Percentiles rank a stretch among this genome's conserved stretches.
These are phyloP conservation scores for Metalampra italica DNA, from an alignment of 2,888 invertebrate species.

Conservation along the genomic window DNA sequence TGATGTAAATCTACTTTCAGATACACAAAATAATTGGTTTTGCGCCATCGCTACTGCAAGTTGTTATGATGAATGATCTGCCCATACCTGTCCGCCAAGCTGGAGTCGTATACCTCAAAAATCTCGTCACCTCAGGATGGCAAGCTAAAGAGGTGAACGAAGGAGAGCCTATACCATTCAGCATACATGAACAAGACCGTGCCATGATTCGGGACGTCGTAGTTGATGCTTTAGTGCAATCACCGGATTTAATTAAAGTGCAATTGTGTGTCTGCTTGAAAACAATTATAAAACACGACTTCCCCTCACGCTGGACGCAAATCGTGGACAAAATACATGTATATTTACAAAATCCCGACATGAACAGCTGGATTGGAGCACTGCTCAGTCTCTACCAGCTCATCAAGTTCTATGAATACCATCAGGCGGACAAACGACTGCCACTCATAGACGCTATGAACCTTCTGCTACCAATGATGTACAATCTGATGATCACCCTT, in stretches of 20 bases:
- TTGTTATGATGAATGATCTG: conserved; percentile 93
- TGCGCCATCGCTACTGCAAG: conserved; percentile 94
- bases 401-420: conserved; percentile 96
- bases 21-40: conserved; percentile 92
- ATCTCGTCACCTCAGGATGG: conserved; percentile 94
- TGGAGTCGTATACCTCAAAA: conserved; percentile 97
- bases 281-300: conserved; percentile 96
- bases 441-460: conserved; percentile 98
- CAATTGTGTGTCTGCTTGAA: conserved; percentile 96
- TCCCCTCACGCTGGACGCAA: conserved; percentile 96
- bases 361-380: conserved; percentile 93
- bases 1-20: conserved; percentile 39
- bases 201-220: conserved; percentile 94
- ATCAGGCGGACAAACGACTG: conserved; percentile 91
- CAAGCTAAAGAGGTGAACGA: conserved; percentile 87
- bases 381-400: conserved; percentile 94
- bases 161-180: conserved; percentile 87
- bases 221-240: conserved; percentile 96
- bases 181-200: conserved; percentile 97
- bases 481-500: conserved; percentile 88
- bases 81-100: conserved; percentile 97
- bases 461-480: conserved; percentile 93
- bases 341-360: conserved; percentile 94
- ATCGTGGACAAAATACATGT: conserved; percentile 97
- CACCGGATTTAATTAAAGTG: conserved; percentile 93